Evolutionary conservation across 2,888 invertebrate species (phyloP).

Genomic region (Notodonta ziczac): DNA sequence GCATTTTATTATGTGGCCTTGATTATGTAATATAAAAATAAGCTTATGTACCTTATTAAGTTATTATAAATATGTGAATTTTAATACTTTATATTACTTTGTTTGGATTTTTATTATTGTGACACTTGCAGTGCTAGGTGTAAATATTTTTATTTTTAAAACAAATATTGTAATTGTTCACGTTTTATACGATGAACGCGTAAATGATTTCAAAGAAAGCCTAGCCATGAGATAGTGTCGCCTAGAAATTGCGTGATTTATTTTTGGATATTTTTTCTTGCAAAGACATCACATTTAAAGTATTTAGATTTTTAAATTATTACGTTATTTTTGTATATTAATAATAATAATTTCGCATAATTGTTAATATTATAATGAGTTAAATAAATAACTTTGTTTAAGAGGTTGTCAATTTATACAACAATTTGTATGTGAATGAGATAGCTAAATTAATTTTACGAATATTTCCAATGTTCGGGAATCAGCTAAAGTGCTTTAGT

Average conservation of each 20-base stretch:
- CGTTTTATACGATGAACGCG: background rate
- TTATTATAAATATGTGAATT: slow-evolving; percentile 31
- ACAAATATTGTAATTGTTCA: background rate
- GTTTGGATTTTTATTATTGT: background rate
- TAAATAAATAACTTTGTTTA: background rate
- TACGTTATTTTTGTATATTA: background rate
- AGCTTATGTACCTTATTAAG: slow-evolving; percentile 38
- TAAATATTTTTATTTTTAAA: background rate
- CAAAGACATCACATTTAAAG: slow-evolving; percentile 6
- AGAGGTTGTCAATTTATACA: background rate
- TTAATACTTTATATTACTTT: slow-evolving; percentile 17
- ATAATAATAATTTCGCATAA: slow-evolving; percentile 5
- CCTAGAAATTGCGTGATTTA: background rate
- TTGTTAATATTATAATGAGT: background rate
- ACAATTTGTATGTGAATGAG: background rate
- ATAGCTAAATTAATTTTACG: too few species aligned
- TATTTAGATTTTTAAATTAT: slow-evolving; percentile 3
- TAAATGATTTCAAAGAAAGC: background rate
- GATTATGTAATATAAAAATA: slow-evolving; percentile 22
- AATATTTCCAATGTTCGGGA: too few species aligned
- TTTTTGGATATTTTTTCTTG: slow-evolving; percentile 5
- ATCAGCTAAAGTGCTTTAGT: too few species aligned
- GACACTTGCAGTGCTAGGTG: background rate
- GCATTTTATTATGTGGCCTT: slow-evolving; percentile 34
- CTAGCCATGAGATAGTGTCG: background rate